Evolutionary conservation across 2,113 vertebrate species (phyloP).

Genomic region (Myanophis thanlyinensis): DNA sequence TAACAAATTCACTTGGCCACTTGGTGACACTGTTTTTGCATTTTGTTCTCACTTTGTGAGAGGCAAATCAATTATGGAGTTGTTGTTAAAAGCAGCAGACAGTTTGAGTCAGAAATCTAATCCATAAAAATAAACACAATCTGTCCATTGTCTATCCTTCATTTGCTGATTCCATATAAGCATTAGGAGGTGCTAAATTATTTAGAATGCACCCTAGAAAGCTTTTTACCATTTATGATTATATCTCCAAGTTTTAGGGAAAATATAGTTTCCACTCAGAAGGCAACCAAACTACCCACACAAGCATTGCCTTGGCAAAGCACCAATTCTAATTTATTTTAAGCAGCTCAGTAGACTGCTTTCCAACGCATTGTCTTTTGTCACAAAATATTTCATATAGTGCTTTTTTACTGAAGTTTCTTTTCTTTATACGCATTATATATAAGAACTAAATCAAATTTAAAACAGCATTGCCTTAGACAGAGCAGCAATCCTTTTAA

Average conservation of each 20-base stretch:
- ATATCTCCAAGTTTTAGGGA: not conserved
- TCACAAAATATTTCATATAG: not conserved
- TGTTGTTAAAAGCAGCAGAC: constrained; percentile 11
- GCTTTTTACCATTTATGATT: constrained; percentile 10
- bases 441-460: constrained; percentile 2
- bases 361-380: not conserved
- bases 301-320: not conserved
- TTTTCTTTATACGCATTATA: constrained; percentile 1
- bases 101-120: constrained; percentile 43
- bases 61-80: not conserved
- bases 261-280: constrained; percentile 2
- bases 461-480: constrained; percentile 6
- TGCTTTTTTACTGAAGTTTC: constrained; percentile 2
- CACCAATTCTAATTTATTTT: constrained; percentile 11
- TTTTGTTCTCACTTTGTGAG: constrained; percentile 2
- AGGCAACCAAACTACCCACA: not conserved
- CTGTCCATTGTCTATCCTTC: constrained; percentile 9
- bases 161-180: constrained; percentile 27
- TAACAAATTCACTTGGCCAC: constrained; percentile 1
- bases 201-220: constrained; percentile 23
- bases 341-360: not conserved
- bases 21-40: constrained; percentile 41
- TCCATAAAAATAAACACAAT: constrained; percentile 44
- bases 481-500: not conserved
- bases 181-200: constrained; percentile 11